Conservation (phyloP, 2,888 invertebrate genomes). For the Schizotus pectinicornis region DNA sequence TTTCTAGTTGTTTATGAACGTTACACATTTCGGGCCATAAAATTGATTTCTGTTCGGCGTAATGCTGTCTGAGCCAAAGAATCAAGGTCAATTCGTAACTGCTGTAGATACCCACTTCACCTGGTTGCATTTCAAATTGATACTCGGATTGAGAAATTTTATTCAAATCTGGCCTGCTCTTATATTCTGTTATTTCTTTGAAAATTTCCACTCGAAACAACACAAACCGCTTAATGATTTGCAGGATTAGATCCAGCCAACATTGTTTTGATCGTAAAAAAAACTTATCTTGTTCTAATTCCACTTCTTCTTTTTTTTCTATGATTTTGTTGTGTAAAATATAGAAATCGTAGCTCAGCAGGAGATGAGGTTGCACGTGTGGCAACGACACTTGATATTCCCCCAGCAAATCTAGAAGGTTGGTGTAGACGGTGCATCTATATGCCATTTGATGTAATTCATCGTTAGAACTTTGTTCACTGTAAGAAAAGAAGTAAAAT, state of each 20-base stretch:
- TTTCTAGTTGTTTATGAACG: neutral
- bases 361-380: slow-evolving; percentile 54
- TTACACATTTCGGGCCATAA: slow-evolving; percentile 47
- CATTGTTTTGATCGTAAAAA: slow-evolving; percentile 54
- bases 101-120: slow-evolving; percentile 12
- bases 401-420: slow-evolving; percentile 51
- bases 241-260: slow-evolving; percentile 69
- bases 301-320: slow-evolving; percentile 14
- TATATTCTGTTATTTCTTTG: slow-evolving; percentile 23
- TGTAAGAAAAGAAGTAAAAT: slow-evolving; percentile 21
- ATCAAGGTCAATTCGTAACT: slow-evolving; percentile 51
- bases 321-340: slow-evolving; percentile 37
- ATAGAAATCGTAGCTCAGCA: slow-evolving; percentile 57
- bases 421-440: slow-evolving; percentile 49
- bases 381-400: slow-evolving; percentile 52
- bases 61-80: slow-evolving; percentile 57
- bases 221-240: slow-evolving; percentile 66
- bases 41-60: slow-evolving; percentile 53
- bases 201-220: slow-evolving; percentile 56
- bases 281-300: slow-evolving; percentile 37
- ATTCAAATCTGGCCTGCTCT: neutral
- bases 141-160: neutral
- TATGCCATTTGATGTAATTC: slow-evolving; percentile 34
- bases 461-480: slow-evolving; percentile 15
- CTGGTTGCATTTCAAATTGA: slow-evolving; percentile 47